A percentile compares a stretch with the other conserved stretches of the same genome.
phyloP scores from a whole-genome alignment of 2,888 invertebrate genomes.

The Platynereis dumerilii region DNA sequence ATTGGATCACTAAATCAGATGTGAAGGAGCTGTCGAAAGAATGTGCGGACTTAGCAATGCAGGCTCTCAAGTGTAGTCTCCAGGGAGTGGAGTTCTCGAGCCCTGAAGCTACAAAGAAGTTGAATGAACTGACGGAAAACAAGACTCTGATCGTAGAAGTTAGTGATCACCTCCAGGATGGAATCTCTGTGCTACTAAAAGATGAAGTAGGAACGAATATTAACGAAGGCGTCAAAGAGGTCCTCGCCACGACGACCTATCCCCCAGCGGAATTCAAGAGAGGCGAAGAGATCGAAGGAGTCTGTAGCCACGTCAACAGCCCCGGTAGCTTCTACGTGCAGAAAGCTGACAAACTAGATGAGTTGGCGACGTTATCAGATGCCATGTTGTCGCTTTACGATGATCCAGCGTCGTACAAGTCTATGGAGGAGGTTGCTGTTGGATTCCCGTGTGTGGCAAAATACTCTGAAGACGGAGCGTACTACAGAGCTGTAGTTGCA shows the following conservation, averaged over 20 bases:
- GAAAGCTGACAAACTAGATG: neutral
- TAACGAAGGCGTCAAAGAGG: too few relatives aligned
- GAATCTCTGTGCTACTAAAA: too few relatives aligned
- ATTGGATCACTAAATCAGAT: neutral
- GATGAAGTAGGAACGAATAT: too few relatives aligned
- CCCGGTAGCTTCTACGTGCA: neutral
- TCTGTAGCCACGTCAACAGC: neutral
- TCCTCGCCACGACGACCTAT: too few relatives aligned
- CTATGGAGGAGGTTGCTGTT: neutral
- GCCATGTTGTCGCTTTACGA: too few relatives aligned
- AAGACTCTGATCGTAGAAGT: neutral
- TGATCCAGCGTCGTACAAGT: too few relatives aligned
- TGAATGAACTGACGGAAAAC: conserved; percentile 2
- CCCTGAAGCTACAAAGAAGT: neutral
- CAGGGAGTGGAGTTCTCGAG: neutral
- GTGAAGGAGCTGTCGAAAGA: neutral
- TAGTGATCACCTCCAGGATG: neutral
- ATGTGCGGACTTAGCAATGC: conserved; percentile 1
- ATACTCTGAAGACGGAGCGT: conserved; percentile 1
- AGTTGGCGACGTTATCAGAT: neutral
- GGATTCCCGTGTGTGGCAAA: neutral
- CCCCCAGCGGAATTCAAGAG: too few relatives aligned
- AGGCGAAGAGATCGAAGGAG: neutral
- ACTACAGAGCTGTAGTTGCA: neutral
- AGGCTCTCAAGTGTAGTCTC: neutral